Percentiles rank a stretch among this genome's conserved stretches.
Conservation (phyloP, 2,888 invertebrate species). For the Melikaiella ostensackeni region DNA sequence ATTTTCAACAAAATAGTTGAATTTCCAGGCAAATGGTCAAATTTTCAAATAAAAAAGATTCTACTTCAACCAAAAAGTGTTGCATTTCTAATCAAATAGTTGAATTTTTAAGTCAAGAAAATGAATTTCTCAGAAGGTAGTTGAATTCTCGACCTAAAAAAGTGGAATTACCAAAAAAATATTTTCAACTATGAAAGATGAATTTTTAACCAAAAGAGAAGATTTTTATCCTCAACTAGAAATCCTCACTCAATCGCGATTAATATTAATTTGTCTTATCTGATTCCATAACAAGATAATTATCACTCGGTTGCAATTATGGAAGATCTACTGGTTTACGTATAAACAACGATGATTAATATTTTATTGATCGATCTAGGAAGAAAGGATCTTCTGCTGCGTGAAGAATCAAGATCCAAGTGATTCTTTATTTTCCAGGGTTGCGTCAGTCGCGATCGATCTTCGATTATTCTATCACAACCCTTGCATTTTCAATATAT, state of each 20-base stretch:
- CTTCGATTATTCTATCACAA: conserved; percentile 58
- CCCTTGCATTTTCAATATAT: no score
- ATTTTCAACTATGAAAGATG: no score
- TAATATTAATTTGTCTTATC: conserved; percentile 45
- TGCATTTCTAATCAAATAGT: no score
- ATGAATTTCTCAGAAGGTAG: no score
- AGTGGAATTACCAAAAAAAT: no score
- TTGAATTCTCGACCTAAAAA: no score
- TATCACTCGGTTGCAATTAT: conserved; percentile 42
- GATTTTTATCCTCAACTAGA: background rate
- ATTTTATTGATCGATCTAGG: background rate
- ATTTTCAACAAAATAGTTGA: no score
- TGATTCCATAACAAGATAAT: conserved; percentile 44
- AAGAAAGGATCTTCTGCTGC: conserved; percentile 1
- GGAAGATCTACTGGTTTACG: conserved; percentile 5
- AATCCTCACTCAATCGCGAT: conserved; percentile 18
- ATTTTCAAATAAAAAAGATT: no score
- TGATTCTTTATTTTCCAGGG: conserved; percentile 47
- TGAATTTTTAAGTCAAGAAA: no score
- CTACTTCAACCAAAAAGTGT: no score
- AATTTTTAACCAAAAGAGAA: no score
- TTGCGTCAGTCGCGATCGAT: conserved; percentile 59
- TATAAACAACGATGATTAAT: background rate
- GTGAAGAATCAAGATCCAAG: conserved; percentile 27
- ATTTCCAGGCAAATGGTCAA: no score